Evolutionary conservation across 2,797 vertebrate genomes (phyloP).

Genomic region (Sebastes steindachneri): DNA sequence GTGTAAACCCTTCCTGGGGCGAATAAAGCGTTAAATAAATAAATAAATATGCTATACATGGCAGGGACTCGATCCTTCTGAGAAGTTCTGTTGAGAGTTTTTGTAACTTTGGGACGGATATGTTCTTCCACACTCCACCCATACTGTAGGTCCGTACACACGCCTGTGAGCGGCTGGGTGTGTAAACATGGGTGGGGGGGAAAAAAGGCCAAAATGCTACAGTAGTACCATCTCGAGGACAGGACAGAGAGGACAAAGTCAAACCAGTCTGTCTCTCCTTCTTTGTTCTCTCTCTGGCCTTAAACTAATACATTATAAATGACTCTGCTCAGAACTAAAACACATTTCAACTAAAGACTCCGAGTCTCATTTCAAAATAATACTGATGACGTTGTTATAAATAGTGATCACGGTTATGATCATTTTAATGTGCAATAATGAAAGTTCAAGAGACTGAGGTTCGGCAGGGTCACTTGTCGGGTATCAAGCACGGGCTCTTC

Average conservation of each 20-base stretch:
- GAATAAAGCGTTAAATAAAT: slow-evolving; percentile 74
- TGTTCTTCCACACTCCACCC: slow-evolving; percentile 31
- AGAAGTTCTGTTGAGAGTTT: slow-evolving; percentile 37
- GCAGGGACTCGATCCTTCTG: slow-evolving; percentile 50
- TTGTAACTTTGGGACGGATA: slow-evolving; percentile 31
- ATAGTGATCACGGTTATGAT: slow-evolving; percentile 71
- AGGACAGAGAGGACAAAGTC: slow-evolving; percentile 12
- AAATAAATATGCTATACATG: slow-evolving; percentile 79
- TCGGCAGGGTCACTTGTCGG: slow-evolving; percentile 41
- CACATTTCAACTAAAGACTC: slow-evolving; percentile 40
- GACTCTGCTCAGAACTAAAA: slow-evolving; percentile 34
- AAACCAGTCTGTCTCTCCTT: background rate
- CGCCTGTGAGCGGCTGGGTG: slow-evolving; percentile 27
- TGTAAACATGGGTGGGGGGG: slow-evolving; percentile 10
- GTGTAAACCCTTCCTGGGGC: slow-evolving; percentile 25
- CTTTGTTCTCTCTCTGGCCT: slow-evolving; percentile 23
- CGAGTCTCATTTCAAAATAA: slow-evolving; percentile 65
- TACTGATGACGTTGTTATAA: slow-evolving; percentile 72
- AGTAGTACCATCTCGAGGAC: slow-evolving; percentile 65
- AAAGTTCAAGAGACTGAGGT: slow-evolving; percentile 64
- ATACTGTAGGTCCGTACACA: slow-evolving; percentile 56
- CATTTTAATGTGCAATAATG: slow-evolving; percentile 74
- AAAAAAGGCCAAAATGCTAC: slow-evolving; percentile 65
- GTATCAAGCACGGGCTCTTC: slow-evolving; percentile 22
- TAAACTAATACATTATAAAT: slow-evolving; percentile 33